These are phyloP conservation scores for Cephus cinctus DNA, from an alignment of 1,140 invertebrate species.

Conservation along the genomic window DNA sequence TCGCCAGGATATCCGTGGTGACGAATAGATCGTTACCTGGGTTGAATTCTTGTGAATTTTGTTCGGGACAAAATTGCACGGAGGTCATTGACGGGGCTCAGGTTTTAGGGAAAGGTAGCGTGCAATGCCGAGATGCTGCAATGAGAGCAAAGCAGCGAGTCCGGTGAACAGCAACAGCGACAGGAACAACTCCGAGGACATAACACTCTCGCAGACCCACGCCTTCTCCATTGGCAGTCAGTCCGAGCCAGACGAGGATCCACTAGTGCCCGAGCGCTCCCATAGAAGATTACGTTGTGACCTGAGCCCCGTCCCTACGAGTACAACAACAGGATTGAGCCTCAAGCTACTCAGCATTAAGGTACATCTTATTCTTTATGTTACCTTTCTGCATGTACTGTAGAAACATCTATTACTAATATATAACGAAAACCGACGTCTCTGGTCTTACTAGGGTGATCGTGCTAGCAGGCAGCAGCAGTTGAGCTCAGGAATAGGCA, in stretches of 20 bases:
- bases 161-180: conserved; percentile 44
- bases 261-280: conserved; percentile 47
- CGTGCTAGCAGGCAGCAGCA: conserved; percentile 42
- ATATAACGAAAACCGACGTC: too few relatives aligned
- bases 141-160: conserved; percentile 55
- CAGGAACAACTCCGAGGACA: conserved; percentile 43
- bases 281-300: conserved; percentile 52
- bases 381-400: too few relatives aligned
- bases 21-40: too few relatives aligned
- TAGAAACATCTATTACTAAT: too few relatives aligned
- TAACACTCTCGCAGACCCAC: conserved; percentile 41
- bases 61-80: too few relatives aligned
- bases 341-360: conserved; percentile 50
- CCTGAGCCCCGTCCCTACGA: conserved; percentile 51
- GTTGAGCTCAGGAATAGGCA: conserved; percentile 38
- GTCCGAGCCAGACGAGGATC: conserved; percentile 42
- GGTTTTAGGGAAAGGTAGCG: too few relatives aligned
- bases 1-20: too few relatives aligned
- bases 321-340: conserved; percentile 43
- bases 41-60: too few relatives aligned
- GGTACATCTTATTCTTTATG: too few relatives aligned
- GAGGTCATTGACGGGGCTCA: too few relatives aligned
- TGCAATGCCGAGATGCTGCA: conserved; percentile 58
- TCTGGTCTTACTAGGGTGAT: conserved; percentile 31
- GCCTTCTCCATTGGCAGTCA: conserved; percentile 44